These are phyloP conservation scores for Carduelis carduelis DNA, from an alignment of 2,797 vertebrate genomes.

Conservation along the genomic window DNA sequence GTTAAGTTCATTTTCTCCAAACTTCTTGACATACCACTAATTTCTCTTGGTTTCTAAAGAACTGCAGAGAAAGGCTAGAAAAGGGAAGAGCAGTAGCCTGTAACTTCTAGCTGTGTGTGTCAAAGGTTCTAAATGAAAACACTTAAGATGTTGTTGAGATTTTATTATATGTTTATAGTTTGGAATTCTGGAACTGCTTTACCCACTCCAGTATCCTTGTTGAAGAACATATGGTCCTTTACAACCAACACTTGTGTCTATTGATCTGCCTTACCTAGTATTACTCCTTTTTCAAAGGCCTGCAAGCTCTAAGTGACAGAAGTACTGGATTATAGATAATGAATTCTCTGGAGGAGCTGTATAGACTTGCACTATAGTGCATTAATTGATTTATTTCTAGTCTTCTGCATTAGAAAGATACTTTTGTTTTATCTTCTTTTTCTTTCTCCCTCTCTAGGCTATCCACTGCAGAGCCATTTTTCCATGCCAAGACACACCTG, in stretches of 20 bases:
- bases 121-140: background rate
- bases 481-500: conserved; percentile 94
- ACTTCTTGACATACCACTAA: background rate
- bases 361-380: background rate
- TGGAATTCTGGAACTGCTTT: background rate
- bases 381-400: background rate
- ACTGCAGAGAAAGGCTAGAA: background rate
- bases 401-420: background rate
- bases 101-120: background rate
- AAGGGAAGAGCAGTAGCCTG: background rate
- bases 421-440: background rate
- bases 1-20: conserved; percentile 59
- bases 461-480: conserved; percentile 92
- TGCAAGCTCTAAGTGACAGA: background rate
- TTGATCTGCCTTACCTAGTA: background rate
- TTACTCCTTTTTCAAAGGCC: background rate
- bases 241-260: background rate
- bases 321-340: background rate
- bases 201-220: background rate
- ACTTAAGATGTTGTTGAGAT: background rate
- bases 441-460: conserved; percentile 73
- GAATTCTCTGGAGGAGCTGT: background rate
- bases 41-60: background rate
- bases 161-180: background rate
- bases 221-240: background rate